Conservation (phyloP, 2,797 vertebrate species). For the Manis pentadactyla region DNA sequence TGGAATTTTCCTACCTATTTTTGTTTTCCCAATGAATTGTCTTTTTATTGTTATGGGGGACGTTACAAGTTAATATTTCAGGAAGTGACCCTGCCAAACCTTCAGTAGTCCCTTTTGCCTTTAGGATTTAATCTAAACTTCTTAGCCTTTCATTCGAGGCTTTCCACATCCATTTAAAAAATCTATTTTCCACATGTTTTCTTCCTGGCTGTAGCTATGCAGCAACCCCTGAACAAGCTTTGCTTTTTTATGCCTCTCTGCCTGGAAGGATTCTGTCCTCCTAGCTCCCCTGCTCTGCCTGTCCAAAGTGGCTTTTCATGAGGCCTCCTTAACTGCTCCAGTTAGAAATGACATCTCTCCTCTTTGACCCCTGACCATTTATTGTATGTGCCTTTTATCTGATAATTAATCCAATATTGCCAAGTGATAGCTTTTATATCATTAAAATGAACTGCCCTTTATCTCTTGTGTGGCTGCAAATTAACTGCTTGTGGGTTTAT, state of each 20-base stretch:
- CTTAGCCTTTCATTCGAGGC: background rate
- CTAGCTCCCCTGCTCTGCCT: background rate
- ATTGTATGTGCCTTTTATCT: background rate
- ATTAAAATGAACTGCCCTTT: constrained; percentile 15
- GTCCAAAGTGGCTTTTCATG: background rate
- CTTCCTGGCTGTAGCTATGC: background rate
- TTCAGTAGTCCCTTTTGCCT: constrained; percentile 42
- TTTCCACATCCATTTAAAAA: constrained; percentile 12
- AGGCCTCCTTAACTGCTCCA: background rate
- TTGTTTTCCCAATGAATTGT: constrained; percentile 45
- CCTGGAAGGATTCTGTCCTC: background rate
- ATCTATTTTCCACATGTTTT: background rate
- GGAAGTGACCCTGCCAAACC: background rate
- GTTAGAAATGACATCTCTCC: background rate
- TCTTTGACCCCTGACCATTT: background rate
- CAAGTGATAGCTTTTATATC: background rate
- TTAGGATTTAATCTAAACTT: constrained; percentile 31
- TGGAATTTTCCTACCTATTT: background rate
- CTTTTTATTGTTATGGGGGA: background rate
- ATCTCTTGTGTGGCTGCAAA: background rate
- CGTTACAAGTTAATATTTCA: background rate
- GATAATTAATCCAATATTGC: background rate
- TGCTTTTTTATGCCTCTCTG: background rate
- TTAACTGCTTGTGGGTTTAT: background rate
- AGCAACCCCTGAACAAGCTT: background rate